These are phyloP conservation scores for Nasonovia ribisnigri DNA, from an alignment of 2,888 invertebrate species.

Conservation along the genomic window DNA sequence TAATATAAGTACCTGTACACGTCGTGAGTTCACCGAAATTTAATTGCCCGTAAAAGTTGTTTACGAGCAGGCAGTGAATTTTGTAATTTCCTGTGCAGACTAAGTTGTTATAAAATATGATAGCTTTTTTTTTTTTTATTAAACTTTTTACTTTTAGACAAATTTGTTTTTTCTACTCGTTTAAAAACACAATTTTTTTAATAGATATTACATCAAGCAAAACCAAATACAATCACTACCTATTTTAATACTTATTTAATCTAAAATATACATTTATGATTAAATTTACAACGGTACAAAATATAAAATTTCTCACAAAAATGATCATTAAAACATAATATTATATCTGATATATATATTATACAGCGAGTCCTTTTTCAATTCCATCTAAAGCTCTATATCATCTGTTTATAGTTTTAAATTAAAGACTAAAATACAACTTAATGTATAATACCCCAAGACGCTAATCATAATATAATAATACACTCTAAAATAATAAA, in stretches of 20 bases:
- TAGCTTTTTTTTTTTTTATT: slow-evolving; percentile 69
- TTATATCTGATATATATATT: background rate
- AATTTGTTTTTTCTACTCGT: background rate
- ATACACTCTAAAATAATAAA: no score
- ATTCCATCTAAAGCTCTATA: background rate
- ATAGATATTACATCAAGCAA: background rate
- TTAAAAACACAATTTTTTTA: background rate
- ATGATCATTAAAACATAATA: background rate
- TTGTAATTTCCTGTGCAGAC: background rate
- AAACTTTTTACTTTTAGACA: slow-evolving; percentile 69
- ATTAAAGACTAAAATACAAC: background rate
- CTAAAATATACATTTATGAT: background rate
- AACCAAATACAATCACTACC: background rate
- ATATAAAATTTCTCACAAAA: background rate
- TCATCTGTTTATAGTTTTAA: background rate
- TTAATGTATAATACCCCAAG: background rate
- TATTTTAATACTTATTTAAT: background rate
- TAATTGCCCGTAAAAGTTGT: slow-evolving; percentile 29
- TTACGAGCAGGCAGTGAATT: background rate
- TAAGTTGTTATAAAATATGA: background rate
- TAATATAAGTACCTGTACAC: background rate
- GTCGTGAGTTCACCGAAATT: background rate
- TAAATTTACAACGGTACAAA: background rate
- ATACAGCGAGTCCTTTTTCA: background rate
- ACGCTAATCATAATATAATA: background rate